Conservation (phyloP, 92 coral and sea anemone genomes). For the Heteractis magnifica region DNA sequence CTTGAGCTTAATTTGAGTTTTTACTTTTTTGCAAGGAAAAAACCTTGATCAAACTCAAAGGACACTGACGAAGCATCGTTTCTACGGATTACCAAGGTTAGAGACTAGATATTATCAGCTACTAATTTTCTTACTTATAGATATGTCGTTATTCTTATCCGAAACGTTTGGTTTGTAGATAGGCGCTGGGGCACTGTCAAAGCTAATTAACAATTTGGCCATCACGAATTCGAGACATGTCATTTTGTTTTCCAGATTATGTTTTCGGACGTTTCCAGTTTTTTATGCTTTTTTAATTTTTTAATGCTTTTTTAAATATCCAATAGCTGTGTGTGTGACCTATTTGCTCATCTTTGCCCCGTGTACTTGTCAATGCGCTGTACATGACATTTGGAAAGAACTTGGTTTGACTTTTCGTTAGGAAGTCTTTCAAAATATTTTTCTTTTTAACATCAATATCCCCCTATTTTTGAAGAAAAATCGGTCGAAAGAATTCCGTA, state of each 20-base stretch:
- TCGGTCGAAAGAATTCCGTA: too few species aligned
- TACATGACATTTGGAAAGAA: not conserved
- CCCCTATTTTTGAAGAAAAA: too few species aligned
- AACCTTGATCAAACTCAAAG: not conserved
- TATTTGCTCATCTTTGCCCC: constrained; percentile 1
- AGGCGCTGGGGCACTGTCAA: constrained; percentile 13
- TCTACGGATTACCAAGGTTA: constrained; percentile 7
- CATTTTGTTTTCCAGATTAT: not conserved
- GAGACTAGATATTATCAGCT: not conserved
- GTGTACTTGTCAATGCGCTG: constrained; percentile 4
- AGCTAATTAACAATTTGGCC: not conserved
- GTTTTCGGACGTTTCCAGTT: too few species aligned
- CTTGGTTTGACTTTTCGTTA: not conserved
- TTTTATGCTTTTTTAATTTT: not conserved
- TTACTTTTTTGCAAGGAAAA: not conserved
- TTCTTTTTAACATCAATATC: too few species aligned
- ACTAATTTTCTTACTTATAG: not conserved
- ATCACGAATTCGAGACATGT: not conserved
- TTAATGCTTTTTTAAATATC: not conserved
- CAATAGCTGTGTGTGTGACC: not conserved
- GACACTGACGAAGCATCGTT: not conserved
- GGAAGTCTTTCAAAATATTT: too few species aligned
- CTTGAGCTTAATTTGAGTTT: not conserved
- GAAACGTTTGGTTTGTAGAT: not conserved
- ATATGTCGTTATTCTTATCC: not conserved